Evolutionary conservation across 1,140 invertebrate species (phyloP).

Genomic region (Belonocnema kinseyi): DNA sequence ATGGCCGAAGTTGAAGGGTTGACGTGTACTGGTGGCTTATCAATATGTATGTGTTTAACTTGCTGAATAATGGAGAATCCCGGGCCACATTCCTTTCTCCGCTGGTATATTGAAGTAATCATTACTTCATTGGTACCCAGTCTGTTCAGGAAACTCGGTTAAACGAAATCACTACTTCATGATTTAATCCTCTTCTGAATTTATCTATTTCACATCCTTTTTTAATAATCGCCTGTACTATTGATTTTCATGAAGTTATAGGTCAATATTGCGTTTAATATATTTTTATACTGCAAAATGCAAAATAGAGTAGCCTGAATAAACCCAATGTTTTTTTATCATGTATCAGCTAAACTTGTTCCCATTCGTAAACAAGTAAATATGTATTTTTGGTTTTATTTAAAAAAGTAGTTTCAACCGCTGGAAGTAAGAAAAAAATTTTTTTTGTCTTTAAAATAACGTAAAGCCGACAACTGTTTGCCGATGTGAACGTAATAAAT

Average conservation of each 20-base stretch:
- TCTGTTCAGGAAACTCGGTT: constrained; percentile 32
- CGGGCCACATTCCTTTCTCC: constrained; percentile 33
- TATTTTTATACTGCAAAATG: background rate
- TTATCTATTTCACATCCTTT: constrained; percentile 1
- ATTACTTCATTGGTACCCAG: constrained; percentile 6
- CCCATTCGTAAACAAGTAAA: no score
- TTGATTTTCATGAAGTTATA: background rate
- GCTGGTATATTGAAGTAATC: constrained; percentile 13
- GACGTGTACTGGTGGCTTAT: constrained; percentile 42
- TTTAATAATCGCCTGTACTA: background rate
- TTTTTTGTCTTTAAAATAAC: no score
- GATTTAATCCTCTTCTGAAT: constrained; percentile 41
- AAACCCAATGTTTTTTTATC: no score
- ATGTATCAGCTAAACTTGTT: no score
- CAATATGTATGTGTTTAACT: constrained; percentile 60
- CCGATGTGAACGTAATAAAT: no score
- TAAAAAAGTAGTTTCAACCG: no score
- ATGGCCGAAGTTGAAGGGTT: constrained; percentile 1
- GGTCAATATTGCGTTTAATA: background rate
- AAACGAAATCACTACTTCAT: constrained; percentile 46
- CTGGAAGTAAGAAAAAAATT: no score
- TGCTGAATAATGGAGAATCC: constrained; percentile 55
- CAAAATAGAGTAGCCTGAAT: background rate
- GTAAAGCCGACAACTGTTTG: no score
- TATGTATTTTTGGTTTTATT: no score